Percentiles rank a stretch among this genome's conserved stretches.
Evolutionary conservation across 2,888 invertebrate species (phyloP).

Genomic region (Teleogryllus oceanicus): DNA sequence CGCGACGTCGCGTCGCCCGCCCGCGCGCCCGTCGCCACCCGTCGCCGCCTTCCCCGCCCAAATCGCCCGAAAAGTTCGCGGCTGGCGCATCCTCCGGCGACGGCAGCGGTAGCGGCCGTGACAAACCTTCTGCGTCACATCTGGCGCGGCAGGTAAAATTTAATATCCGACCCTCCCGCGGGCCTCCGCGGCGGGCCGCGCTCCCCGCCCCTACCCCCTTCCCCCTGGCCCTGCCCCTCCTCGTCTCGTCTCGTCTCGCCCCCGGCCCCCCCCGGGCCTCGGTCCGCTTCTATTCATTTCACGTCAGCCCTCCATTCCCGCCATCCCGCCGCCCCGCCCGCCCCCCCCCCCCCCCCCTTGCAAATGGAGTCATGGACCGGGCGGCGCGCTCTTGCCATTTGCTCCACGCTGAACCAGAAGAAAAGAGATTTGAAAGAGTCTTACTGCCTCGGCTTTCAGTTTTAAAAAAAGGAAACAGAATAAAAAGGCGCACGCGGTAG

Average conservation of each 20-base stretch:
- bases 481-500: background rate
- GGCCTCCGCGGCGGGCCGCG: background rate
- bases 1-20: too few relatives aligned
- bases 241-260: constrained; percentile 29
- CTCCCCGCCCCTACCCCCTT: background rate
- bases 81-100: background rate
- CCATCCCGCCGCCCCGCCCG: constrained; percentile 11
- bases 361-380: constrained; percentile 37
- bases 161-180: constrained; percentile 45
- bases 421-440: constrained; percentile 18
- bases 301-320: background rate
- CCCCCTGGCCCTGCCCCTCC: background rate
- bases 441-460: constrained; percentile 18
- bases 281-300: constrained; percentile 34
- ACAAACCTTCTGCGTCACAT: constrained; percentile 18
- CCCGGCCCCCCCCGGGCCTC: background rate
- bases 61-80: constrained; percentile 18
- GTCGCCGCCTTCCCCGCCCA: constrained; percentile 40
- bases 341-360: constrained; percentile 31
- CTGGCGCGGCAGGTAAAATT: constrained; percentile 52
- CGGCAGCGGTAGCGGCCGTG: background rate
- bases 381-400: constrained; percentile 18
- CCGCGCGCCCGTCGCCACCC: too few relatives aligned
- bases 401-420: constrained; percentile 18
- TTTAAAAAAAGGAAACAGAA: constrained; percentile 11